Base-by-base conservation (phyloP, 2,888 invertebrate genomes). In the Mythimna albipuncta region DNA sequence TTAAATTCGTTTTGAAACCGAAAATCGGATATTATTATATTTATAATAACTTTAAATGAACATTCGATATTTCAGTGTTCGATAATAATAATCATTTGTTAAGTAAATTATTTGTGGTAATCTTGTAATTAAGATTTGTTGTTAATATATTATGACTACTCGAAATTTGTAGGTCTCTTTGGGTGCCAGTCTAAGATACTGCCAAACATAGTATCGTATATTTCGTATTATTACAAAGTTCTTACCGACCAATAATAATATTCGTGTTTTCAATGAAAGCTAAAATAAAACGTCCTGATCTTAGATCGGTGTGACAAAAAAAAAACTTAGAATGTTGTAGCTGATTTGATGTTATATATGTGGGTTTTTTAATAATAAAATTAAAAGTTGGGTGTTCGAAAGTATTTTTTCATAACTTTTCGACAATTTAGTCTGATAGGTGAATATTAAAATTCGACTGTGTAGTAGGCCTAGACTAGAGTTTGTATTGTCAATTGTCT, bases 401-500 rank as follows among this genome's bases (percentile, higher is more conserved):
- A 77, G 67, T 86, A 82, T 83, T 87, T 82, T 86, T 81, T 77
- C 77, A 83, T 66, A 85, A 80, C 63, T 73, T 85, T 82, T 81
- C 69, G 69, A 73, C 72, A 61, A 47, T 63, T 38, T 87, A 79
- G 72, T 83, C 64, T 64, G 69, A 75, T 80, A 81, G 62, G 68
- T 78, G 63, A 71, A 67, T 54, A 75, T 71, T 73, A 38, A 76
- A 71, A 63, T 71, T 75, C 71, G 77, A 75, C 80, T 82, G 79
- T 84, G 71, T 81, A 77, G 75, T 79, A 75, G 73, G 76, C 79
- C 75, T 86, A 85, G 85, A 69, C 47, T 83, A 82, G 65, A 77
- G 66, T 80, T 78, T 82, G 81, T 85, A 85, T 68, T 66, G 79
- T 86, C 84, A 82, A 85, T 86, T 85, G 73, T 85, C 72, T 73